These are phyloP conservation scores for Microcebus tavaratra DNA, from an alignment of 2,113 vertebrate species.

Conservation along the genomic window DNA sequence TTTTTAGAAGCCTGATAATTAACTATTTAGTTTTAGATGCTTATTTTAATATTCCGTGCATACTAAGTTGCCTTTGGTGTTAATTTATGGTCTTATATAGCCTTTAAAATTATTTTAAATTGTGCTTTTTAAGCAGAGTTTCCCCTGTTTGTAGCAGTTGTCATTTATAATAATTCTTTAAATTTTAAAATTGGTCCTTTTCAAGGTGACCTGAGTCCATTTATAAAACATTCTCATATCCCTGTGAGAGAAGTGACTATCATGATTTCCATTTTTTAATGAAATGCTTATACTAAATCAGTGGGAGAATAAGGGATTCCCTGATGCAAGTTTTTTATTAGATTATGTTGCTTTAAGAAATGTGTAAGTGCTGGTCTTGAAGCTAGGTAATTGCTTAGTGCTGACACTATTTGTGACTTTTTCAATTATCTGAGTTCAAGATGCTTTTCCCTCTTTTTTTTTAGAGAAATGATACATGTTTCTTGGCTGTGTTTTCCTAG, in stretches of 20 bases:
- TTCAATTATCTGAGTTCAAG: slow-evolving; percentile 23
- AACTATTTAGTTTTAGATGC: slow-evolving; percentile 19
- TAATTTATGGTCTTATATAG: slow-evolving; percentile 24
- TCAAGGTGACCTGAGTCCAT: slow-evolving; percentile 55
- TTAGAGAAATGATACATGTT: not conserved
- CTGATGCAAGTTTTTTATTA: slow-evolving; percentile 50
- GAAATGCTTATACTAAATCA: slow-evolving; percentile 53
- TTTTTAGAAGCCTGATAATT: slow-evolving; percentile 44
- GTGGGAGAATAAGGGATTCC: slow-evolving; percentile 29
- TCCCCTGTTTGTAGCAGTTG: slow-evolving; percentile 42
- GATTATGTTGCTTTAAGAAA: slow-evolving; percentile 59
- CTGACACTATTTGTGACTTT: slow-evolving; percentile 26
- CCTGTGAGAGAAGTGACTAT: slow-evolving; percentile 33
- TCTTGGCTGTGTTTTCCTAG: not conserved
- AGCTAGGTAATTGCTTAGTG: slow-evolving; percentile 31
- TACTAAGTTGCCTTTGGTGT: slow-evolving; percentile 33
- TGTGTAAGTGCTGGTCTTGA: not conserved
- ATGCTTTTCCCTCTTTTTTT: not conserved
- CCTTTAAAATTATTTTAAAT: slow-evolving; percentile 33
- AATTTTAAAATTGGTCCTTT: slow-evolving; percentile 35
- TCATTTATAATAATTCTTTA: slow-evolving; percentile 50
- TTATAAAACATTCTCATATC: slow-evolving; percentile 58
- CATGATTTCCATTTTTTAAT: slow-evolving; percentile 43
- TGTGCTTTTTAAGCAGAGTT: not conserved
- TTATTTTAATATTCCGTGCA: slow-evolving; percentile 60